Evolutionary conservation across 2,113 vertebrate species (phyloP).

Genomic region (Mustelus asterias): DNA sequence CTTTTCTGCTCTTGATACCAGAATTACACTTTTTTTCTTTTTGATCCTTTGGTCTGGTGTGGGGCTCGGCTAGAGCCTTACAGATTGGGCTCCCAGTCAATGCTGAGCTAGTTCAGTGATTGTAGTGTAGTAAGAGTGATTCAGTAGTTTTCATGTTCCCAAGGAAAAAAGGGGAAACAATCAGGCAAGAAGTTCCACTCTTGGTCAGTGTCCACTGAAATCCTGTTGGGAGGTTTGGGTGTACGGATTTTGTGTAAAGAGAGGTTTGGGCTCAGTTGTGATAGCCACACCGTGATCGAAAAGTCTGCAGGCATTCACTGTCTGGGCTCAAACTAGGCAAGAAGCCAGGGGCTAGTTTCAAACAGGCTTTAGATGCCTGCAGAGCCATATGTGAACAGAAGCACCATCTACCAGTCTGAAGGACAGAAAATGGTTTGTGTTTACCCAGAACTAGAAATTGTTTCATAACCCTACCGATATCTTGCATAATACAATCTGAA

Average conservation of each 20-base stretch:
- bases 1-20: neutral
- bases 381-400: neutral
- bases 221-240: neutral
- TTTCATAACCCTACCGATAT: neutral
- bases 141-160: neutral
- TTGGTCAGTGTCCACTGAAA: neutral
- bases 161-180: neutral
- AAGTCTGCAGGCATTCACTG: neutral
- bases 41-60: neutral
- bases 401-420: neutral
- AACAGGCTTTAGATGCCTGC: no score
- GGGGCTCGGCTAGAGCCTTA: neutral
- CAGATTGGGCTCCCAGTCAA: neutral
- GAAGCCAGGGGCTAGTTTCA: neutral
- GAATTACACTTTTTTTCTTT: neutral
- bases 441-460: neutral
- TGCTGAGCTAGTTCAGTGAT: neutral
- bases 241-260: neutral
- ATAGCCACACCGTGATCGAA: neutral
- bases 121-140: no score
- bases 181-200: neutral
- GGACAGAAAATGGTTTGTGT: neutral
- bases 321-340: neutral
- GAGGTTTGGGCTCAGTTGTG: neutral
- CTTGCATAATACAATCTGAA: neutral